Percentiles rank a stretch among this genome's conserved stretches.
Conservation (phyloP, 2,113 vertebrate species). For the Sus scrofa region DNA sequence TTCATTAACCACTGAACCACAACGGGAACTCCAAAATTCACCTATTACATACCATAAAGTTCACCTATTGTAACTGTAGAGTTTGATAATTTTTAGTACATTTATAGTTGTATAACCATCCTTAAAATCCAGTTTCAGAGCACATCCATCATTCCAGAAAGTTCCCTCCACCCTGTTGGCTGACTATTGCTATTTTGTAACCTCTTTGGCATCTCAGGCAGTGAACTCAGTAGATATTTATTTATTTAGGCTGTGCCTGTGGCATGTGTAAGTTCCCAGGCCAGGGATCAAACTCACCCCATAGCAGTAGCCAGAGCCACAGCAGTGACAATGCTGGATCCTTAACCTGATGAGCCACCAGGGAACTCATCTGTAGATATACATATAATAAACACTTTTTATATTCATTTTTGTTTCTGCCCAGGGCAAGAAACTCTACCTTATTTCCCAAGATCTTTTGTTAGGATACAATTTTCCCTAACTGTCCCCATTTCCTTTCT, state of each 20-base stretch:
- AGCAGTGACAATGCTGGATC: too few species aligned
- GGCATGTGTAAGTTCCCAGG: background rate
- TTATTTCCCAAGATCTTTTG: background rate
- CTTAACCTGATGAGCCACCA: too few species aligned
- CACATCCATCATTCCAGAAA: background rate
- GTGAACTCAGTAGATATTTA: background rate
- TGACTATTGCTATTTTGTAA: background rate
- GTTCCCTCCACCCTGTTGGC: background rate
- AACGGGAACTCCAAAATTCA: too few species aligned
- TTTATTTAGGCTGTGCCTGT: background rate
- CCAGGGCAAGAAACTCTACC: slow-evolving; percentile 8
- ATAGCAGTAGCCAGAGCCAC: too few species aligned
- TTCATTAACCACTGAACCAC: too few species aligned
- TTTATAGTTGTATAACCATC: background rate
- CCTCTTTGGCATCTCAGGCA: background rate
- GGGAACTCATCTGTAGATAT: too few species aligned
- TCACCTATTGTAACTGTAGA: background rate
- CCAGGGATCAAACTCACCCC: background rate
- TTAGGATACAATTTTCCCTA: background rate
- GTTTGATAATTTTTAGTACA: background rate
- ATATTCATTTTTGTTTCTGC: background rate
- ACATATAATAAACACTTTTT: background rate
- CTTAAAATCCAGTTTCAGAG: background rate
- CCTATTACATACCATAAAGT: too few species aligned
- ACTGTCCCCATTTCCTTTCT: background rate